Evolutionary conservation across 2,797 vertebrate genomes (phyloP).

Genomic region (Peromyscus attwateri): DNA sequence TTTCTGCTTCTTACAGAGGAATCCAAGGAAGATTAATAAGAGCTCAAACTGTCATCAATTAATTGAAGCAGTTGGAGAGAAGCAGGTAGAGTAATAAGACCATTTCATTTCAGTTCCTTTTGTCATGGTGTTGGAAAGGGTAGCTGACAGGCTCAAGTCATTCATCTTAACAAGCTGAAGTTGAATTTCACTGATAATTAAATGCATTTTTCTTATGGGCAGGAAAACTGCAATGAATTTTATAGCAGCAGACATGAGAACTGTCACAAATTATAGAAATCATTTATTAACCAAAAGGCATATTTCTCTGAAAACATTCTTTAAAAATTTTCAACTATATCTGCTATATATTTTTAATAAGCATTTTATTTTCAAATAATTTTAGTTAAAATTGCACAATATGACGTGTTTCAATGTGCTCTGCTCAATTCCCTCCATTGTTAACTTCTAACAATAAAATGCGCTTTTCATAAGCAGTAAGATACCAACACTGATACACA

Average conservation of each 20-base stretch:
- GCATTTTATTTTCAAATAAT: slow-evolving; percentile 54
- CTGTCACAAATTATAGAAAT: slow-evolving; percentile 90
- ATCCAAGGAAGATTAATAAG: slow-evolving; percentile 88
- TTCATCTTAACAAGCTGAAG: slow-evolving; percentile 95
- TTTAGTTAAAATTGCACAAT: slow-evolving; percentile 48
- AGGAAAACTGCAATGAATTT: slow-evolving; percentile 83
- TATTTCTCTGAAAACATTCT: slow-evolving; percentile 74
- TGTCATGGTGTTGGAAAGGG: slow-evolving; percentile 37
- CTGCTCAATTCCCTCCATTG: neutral
- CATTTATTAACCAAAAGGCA: slow-evolving; percentile 86
- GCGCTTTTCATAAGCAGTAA: neutral
- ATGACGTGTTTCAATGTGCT: neutral
- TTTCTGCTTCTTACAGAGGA: slow-evolving; percentile 85
- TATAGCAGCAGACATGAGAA: slow-evolving; percentile 91
- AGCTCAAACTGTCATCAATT: slow-evolving; percentile 88
- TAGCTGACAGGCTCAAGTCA: slow-evolving; percentile 94
- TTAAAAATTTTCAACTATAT: slow-evolving; percentile 72
- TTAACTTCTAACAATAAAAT: neutral
- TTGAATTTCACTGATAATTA: slow-evolving; percentile 96
- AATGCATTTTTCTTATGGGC: slow-evolving; percentile 88
- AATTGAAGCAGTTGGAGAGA: slow-evolving; percentile 82
- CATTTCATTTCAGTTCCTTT: slow-evolving; percentile 84
- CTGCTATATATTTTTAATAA: slow-evolving; percentile 47
- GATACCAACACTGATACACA: neutral
- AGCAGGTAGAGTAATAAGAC: slow-evolving; percentile 80